Conservation (phyloP, 2,888 invertebrate species). For the Nomada ferruginata region DNA sequence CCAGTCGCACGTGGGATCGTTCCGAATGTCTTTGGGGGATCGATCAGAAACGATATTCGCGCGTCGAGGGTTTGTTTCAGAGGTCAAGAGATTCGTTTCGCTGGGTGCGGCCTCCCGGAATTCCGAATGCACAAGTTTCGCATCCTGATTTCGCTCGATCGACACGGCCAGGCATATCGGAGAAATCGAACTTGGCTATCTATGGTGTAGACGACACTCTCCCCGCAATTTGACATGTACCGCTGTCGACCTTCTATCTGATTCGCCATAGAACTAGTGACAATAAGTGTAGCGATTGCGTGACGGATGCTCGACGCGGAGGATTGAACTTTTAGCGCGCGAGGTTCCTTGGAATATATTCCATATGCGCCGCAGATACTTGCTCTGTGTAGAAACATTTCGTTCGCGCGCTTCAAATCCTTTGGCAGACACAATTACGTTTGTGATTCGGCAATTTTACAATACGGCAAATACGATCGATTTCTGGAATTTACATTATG, state of each 20-base stretch:
- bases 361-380: not conserved
- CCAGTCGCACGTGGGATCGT: not conserved
- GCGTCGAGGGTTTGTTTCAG: conserved; percentile 13
- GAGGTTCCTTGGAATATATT: not conserved
- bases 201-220: not conserved
- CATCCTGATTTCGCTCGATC: conserved; percentile 1
- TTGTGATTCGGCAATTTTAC: too few species aligned
- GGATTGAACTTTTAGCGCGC: not conserved
- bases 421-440: too few species aligned
- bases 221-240: conserved; percentile 8
- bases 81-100: conserved; percentile 21
- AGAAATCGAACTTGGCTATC: not conserved
- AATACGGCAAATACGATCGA: too few species aligned
- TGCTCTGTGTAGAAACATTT: too few species aligned
- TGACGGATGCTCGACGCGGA: not conserved
- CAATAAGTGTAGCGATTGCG: not conserved
- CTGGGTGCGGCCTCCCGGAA: not conserved
- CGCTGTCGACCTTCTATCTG: not conserved
- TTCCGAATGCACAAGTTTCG: conserved; percentile 2
- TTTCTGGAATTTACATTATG: not conserved
- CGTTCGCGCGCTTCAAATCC: too few species aligned
- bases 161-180: conserved; percentile 17
- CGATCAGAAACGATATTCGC: conserved; percentile 15
- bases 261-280: not conserved
- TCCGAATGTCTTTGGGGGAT: conserved; percentile 12